Evolutionary conservation across 2,888 invertebrate genomes (phyloP).

Genomic region (Sarcophaga variegata): DNA sequence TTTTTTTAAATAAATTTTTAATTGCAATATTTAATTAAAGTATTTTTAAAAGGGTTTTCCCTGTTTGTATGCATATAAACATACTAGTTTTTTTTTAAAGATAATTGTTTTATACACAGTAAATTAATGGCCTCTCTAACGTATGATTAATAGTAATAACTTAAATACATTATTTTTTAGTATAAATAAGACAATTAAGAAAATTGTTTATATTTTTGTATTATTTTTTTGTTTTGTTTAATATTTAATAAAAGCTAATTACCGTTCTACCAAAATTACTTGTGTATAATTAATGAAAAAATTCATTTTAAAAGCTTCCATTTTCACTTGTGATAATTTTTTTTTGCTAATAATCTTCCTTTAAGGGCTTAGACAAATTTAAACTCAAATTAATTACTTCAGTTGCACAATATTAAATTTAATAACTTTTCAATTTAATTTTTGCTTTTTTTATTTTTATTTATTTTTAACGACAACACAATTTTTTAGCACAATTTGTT

Average conservation of each 20-base stretch:
- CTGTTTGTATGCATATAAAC: no score
- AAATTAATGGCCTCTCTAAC: background rate
- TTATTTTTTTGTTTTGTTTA: background rate
- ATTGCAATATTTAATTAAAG: no score
- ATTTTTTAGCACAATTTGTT: conserved; percentile 16
- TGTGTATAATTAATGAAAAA: conserved; percentile 34
- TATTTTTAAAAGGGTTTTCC: background rate
- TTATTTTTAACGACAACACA: background rate
- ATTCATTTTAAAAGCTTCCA: conserved; percentile 40
- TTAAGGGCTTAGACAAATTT: background rate
- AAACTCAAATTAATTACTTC: background rate
- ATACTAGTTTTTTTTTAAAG: background rate
- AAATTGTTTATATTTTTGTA: background rate
- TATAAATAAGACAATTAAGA: no score
- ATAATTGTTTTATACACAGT: background rate
- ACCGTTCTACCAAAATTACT: conserved; percentile 30
- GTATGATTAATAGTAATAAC: conserved; percentile 1
- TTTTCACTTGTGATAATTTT: background rate
- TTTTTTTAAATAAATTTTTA: no score
- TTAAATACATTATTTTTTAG: background rate
- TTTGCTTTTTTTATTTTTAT: background rate
- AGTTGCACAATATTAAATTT: background rate
- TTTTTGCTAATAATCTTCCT: background rate
- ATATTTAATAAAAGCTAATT: conserved; percentile 7
- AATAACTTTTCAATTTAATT: background rate